Evolutionary conservation across 2,113 vertebrate genomes (phyloP), one percentile per base, ranked within the genome.

Genomic region (Glaucidium brasilianum): DNA sequence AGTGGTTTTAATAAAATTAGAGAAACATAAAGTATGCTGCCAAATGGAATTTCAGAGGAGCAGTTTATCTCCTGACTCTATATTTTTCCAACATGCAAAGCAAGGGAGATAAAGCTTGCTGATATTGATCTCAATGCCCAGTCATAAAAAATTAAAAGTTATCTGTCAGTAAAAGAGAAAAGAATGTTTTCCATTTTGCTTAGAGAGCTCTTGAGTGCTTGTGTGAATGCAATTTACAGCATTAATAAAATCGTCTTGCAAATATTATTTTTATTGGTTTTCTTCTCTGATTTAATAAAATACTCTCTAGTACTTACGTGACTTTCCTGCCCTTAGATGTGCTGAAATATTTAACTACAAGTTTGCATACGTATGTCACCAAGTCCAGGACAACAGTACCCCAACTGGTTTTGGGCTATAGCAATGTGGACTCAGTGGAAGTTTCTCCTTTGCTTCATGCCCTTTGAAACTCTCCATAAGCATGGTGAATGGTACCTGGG

Each of bases 121-220:
- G 92, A 91, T 96, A 96, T 95, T 35, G 92, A 97, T 96, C 86
- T 94, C 80, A 84, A 71, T 49, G 66, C 26, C 62, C 59, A 32
- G 85, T 90, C 88, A 97, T 96, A 97, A 97, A 97, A 97, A 94
- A 96, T 96, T 96, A 91, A 96, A 96, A 91, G 90, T 88, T 96
- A 95, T 95, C 90, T 96, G 81, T 85, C 78, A 90, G 85, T 85
- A 85, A 91, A 96, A 83, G 35, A 79, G 63, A 90, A 94, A 97
- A 87, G 2, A 94, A 94, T 95, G 88, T 53, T 94, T 97, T 96
- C 86, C 67, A 94, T 97, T 96, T 96, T 88, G 64, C 78, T 92
- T 84, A 86, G 80, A 92, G 83, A 91, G 59, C 69, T 94, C 78
- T 90, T 82, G 55, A 95, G 67, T 81, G 41, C 63, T 86, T 62